Evolutionary conservation across 2,888 invertebrate genomes (phyloP), one percentile per base, ranked within the genome.

Genomic region (Nomada fucata): DNA sequence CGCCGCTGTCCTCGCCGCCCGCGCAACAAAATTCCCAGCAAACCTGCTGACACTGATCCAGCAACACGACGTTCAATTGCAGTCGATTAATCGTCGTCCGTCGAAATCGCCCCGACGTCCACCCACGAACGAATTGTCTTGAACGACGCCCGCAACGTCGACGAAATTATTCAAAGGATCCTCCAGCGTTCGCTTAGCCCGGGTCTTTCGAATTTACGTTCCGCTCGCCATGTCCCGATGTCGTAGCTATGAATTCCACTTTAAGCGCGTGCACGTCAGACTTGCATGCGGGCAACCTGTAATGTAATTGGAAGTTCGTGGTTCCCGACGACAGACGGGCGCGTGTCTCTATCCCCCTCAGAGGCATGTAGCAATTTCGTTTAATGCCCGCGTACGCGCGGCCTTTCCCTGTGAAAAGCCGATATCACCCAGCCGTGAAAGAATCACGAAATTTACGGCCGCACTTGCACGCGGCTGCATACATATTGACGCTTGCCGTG

Each of bases 381-480:
- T 83, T 83, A 83, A 86, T 85, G 80, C 78, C 61, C 75, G 72
- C 79, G 69, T 83, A 71, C 76, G 83, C 72, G 63, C 52, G 26
- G 68, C 71, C 71, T 79, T 79, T 44, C 81, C 83, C 73, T 82
- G 81, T 65, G 87, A 84, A 89, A 86, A 89, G 76, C 83, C 88
- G 89, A 86, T 89, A 89, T 89, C 84, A 77, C 77, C 29, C 72
- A 72, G 78, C 29, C 67, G 50, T 71, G 85, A 83, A 88, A 84
- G 86, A 87, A 73, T 72, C 77, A 44, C 81, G 73, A 83, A 89
- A 89, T 89, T 89, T 89, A 89, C 83, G 86, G 78, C 59, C 83
- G 79, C 82, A 82, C 87, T 89, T 87, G 69, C 76, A 67, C 76
- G 76, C 57, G 53, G 68, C n/a, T 76, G 84, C 84, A 85, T 85